Evolutionary conservation across 2,113 vertebrate genomes (phyloP), one percentile per base, ranked within the genome.

Genomic region (Camelus bactrianus): DNA sequence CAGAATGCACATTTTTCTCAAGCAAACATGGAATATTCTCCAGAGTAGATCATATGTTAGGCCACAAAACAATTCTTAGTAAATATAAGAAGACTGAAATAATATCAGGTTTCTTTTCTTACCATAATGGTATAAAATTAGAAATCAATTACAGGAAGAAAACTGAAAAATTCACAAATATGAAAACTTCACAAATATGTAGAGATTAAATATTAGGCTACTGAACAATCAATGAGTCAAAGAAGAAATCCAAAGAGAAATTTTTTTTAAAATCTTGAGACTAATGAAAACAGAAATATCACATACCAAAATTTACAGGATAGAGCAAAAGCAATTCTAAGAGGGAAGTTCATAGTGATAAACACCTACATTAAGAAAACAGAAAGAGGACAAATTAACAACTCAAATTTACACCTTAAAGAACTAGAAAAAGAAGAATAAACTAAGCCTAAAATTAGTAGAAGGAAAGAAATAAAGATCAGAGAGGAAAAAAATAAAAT

Each of bases 51-150:
- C 19, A 69, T n/a, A 58, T 46, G 19, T 58, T 80, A 81, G 64
- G 28, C 50, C 50, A 70, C 50, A 69, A 80, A 80, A 79, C 26
- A 81, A 70, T 46, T 48, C 64, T 24, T 56, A 70, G 46, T n/a
- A 70, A 64, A 91, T 91, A 81, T 91, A 58, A 69, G 50, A 80
- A 48, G 50, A 58, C 28, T 48, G 52, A 91, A 91, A 81, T n/a
- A 81, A 46, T 67, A 54, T 91, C 76, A 70, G 46, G 28, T 15
- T 16, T 81, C 13, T 91, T 58, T 91, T 70, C 50, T 91, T 65
- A 58, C 14, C 50, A 91, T 15, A 80, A 69, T 70, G 48, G 28
- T 9, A 81, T 70, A 35, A 48, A 91, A 81, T 54, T 56, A 91
- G 30, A 91, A 70, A 69, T 70, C 35, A 80, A n/a, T 58, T 69